Evolutionary conservation across 2,888 invertebrate genomes (phyloP).

Genomic region (Pterobdella sp.): DNA sequence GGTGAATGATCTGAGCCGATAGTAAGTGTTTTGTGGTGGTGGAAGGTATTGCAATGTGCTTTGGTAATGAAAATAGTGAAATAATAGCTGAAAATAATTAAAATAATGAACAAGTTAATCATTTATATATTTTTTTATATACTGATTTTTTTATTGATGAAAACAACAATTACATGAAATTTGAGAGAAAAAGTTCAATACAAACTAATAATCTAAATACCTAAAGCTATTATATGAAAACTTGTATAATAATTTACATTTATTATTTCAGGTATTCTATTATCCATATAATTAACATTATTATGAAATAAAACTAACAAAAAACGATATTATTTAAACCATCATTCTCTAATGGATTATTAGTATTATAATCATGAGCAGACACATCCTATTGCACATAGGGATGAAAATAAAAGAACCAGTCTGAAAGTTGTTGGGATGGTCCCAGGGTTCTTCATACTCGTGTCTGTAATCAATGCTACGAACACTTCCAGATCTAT

Average conservation of each 20-base stretch:
- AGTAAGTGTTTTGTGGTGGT: no score
- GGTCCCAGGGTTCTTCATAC: conserved; percentile 40
- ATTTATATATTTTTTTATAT: neutral
- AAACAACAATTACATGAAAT: no score
- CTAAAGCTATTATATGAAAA: no score
- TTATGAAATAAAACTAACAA: no score
- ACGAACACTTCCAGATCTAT: conserved; percentile 29
- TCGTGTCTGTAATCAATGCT: conserved; percentile 34
- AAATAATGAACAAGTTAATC: neutral
- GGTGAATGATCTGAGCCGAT: neutral
- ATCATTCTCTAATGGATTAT: no score
- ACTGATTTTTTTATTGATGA: neutral
- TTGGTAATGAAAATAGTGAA: conserved; percentile 3
- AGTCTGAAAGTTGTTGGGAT: conserved; percentile 10
- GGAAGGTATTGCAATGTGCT: no score
- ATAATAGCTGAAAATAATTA: neutral
- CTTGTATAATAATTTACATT: no score
- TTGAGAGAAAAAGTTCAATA: neutral
- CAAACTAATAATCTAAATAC: neutral
- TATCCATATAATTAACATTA: no score
- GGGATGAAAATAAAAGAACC: neutral
- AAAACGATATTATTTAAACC: no score
- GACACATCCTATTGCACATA: no score
- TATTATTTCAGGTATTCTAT: no score
- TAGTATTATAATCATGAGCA: no score